phyloP scores from a whole-genome alignment of 2,888 invertebrate species.

The Oscheius onirici region DNA sequence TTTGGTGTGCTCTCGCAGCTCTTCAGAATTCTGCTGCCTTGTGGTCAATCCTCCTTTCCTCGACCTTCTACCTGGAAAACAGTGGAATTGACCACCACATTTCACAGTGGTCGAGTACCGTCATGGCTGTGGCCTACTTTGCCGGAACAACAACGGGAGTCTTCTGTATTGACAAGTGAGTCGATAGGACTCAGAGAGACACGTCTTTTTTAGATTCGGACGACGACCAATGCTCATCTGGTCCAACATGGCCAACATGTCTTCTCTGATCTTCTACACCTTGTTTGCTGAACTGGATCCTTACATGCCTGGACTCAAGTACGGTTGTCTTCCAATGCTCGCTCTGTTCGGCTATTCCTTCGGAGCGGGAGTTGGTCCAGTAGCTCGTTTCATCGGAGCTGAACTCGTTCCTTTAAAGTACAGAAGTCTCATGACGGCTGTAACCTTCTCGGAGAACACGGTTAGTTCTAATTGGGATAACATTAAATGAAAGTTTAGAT shows the following conservation, averaged over 20 bases:
- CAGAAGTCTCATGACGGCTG: constrained; percentile 28
- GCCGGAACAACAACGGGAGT: constrained; percentile 30
- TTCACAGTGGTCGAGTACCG: constrained; percentile 31
- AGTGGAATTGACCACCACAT: constrained; percentile 28
- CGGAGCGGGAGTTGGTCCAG: constrained; percentile 29
- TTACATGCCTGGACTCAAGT: constrained; percentile 20
- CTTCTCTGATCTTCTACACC: constrained; percentile 29
- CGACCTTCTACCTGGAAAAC: constrained; percentile 25
- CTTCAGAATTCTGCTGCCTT: constrained; percentile 30
- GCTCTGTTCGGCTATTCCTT: constrained; percentile 31
- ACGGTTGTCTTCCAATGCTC: constrained; percentile 29
- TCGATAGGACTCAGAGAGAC: not conserved
- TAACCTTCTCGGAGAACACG: constrained; percentile 31
- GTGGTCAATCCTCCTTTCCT: constrained; percentile 31
- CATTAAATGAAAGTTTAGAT: not conserved
- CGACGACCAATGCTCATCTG: constrained; percentile 26
- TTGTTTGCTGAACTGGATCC: constrained; percentile 29
- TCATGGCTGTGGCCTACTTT: constrained; percentile 33
- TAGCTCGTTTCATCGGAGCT: constrained; percentile 32
- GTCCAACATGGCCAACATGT: constrained; percentile 30
- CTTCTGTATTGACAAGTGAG: constrained; percentile 28
- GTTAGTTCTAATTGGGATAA: not conserved
- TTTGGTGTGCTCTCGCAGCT: constrained; percentile 24
- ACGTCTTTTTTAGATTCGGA: constrained; percentile 28
- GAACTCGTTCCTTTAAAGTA: constrained; percentile 31